Percentiles rank a stretch among this genome's conserved stretches.
Evolutionary conservation across 2,888 invertebrate genomes (phyloP).

Genomic region (Apotomis capreana): DNA sequence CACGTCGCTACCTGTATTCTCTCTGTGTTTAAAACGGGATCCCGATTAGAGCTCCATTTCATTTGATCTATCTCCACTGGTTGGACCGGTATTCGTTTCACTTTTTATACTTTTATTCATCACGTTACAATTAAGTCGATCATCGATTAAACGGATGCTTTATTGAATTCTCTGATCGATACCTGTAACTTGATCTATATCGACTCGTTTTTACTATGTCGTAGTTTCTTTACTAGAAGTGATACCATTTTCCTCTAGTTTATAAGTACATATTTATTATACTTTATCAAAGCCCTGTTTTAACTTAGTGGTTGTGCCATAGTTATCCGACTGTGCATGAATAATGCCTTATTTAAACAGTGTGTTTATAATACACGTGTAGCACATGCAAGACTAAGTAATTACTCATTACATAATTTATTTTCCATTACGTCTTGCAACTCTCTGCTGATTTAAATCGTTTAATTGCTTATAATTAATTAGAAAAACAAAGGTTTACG

Average conservation of each 20-base stretch:
- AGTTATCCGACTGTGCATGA: not conserved
- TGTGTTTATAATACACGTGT: not conserved
- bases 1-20: constrained; percentile 15
- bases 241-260: not conserved
- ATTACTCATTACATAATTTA: not conserved
- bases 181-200: constrained; percentile 40
- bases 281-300: not conserved
- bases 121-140: constrained; percentile 28
- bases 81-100: constrained; percentile 50
- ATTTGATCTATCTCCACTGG: constrained; percentile 45
- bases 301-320: not conserved
- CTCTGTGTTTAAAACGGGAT: constrained; percentile 23
- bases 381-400: not conserved
- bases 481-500: constrained; percentile 38
- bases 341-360: not conserved
- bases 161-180: constrained; percentile 43
- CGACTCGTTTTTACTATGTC: constrained; percentile 31
- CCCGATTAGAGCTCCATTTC: constrained; percentile 17
- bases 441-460: constrained; percentile 35
- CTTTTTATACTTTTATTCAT: constrained; percentile 51
- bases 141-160: constrained; percentile 42
- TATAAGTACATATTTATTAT: not conserved
- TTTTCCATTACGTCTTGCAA: constrained; percentile 20
- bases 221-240: constrained; percentile 19
- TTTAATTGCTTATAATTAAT: constrained; percentile 45